A percentile compares a stretch with the other conserved stretches of the same genome.
phyloP scores from a whole-genome alignment of 2,888 invertebrate genomes.

The Leucoptera coffeella region DNA sequence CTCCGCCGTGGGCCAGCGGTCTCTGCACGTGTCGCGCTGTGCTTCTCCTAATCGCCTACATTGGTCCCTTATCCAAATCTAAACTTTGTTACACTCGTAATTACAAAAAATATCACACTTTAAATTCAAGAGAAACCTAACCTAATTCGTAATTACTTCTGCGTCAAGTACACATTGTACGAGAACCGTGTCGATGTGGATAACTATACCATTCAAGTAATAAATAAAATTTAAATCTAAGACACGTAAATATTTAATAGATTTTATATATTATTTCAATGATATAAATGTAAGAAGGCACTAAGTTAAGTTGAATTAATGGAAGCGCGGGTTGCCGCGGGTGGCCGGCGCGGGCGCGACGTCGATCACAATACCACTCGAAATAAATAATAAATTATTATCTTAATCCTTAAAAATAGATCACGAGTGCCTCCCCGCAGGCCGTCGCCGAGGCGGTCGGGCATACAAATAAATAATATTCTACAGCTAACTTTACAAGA shows the following conservation, averaged over 20 bases:
- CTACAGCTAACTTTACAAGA: slow-evolving; percentile 53
- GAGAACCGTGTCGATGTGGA: slow-evolving; percentile 47
- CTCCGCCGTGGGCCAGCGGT: slow-evolving; percentile 12
- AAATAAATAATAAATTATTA: slow-evolving; percentile 54
- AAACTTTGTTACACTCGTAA: slow-evolving; percentile 50
- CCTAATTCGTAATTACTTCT: slow-evolving; percentile 44
- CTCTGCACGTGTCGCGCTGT: slow-evolving; percentile 39
- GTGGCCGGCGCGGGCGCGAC: too few relatives aligned
- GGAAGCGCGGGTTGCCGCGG: slow-evolving; percentile 12
- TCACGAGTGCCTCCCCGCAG: slow-evolving; percentile 54
- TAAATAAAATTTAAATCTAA: slow-evolving; percentile 49
- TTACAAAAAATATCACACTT: slow-evolving; percentile 53
- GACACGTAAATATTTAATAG: slow-evolving; percentile 48
- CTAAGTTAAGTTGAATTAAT: slow-evolving; percentile 15
- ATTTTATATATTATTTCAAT: slow-evolving; percentile 41
- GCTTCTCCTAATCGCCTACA: slow-evolving; percentile 48
- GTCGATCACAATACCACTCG: too few relatives aligned
- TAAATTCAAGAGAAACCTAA: slow-evolving; percentile 44
- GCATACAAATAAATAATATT: slow-evolving; percentile 50
- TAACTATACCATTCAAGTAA: slow-evolving; percentile 29
- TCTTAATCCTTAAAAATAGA: slow-evolving; percentile 53
- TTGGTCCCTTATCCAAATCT: slow-evolving; percentile 52
- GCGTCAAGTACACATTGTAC: too few relatives aligned
- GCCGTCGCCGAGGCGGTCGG: slow-evolving; percentile 48
- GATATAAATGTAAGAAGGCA: too few relatives aligned